Evolutionary conservation across 2,113 vertebrate species (phyloP), one percentile per base, ranked within the genome.

Genomic region (Cariama cristata): DNA sequence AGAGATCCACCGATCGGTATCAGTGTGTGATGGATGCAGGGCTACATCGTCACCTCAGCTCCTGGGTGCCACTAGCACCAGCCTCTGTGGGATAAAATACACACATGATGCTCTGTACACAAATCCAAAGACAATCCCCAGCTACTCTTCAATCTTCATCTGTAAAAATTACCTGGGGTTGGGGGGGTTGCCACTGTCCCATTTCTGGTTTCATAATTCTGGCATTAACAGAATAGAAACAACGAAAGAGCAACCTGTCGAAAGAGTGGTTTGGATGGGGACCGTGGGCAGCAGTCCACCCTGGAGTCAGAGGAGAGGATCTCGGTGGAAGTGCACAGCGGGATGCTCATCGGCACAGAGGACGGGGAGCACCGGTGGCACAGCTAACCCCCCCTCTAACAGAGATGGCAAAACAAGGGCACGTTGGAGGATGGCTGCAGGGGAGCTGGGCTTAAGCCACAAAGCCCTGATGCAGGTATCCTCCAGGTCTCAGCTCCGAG

Each of bases 161-260:
- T 90, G 53, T 56, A 91, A 79, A 87, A 82, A 35, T 72, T 45
- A 58, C 6, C 38, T 4, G 0, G 45, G 9, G 30, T 6, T 4
- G 11, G 30, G 4, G 0, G 0, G 2, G 5, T 21, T 80, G 32
- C 55, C 33, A 18, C 55, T 59, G 42, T 45, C 27, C 0, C 0
- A 28, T 60, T 67, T 58, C 79, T 86, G 50, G 18, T 86, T 77
- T 81, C 24, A 2, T 79, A 72, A 79, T 75, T 81, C 56, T 79
- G 20, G 13, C 9, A 4, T 18, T 77, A 76, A 16, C n/a, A 45
- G 20, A n/a, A 66, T 49, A 76, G 42, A 50, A 85, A 56, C 20
- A 52, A 47, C 2, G 6, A 68, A 94, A 28, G 1, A 20, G 13
- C 17, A 85, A 28, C 33, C 56, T 2, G 4, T 5, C 33, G 53